phyloP scores from a whole-genome alignment of 1,140 invertebrate species.

The Bombus ignitus region DNA sequence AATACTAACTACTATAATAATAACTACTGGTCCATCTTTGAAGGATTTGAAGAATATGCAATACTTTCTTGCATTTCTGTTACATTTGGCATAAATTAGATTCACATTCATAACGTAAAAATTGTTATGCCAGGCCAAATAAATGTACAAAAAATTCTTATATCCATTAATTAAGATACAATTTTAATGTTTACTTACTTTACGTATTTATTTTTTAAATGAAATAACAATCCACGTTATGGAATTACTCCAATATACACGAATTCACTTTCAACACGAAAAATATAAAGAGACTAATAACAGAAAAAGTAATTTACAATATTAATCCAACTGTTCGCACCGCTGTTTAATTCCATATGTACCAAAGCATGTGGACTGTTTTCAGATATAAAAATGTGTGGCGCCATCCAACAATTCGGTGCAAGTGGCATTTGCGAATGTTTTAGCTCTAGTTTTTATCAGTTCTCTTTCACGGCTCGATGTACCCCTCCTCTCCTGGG shows the following conservation, averaged over 20 bases:
- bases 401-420: constrained; percentile 49
- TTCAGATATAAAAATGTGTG: constrained; percentile 53
- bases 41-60: not conserved
- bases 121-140: not conserved
- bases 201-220: not conserved
- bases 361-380: too few relatives aligned
- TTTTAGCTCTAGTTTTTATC: constrained; percentile 59
- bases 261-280: too few relatives aligned
- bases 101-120: too few relatives aligned
- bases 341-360: not conserved
- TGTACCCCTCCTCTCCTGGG: not conserved
- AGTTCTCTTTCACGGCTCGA: constrained; percentile 11
- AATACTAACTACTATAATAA: too few relatives aligned
- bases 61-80: not conserved
- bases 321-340: not conserved
- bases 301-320: not conserved
- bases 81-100: not conserved
- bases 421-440: constrained; percentile 48
- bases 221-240: too few relatives aligned
- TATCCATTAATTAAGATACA: not conserved
- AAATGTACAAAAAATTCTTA: not conserved
- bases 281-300: not conserved
- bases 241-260: too few relatives aligned
- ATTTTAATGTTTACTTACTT: not conserved
- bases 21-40: not conserved